These are phyloP conservation scores for Ochropleura plecta DNA, from an alignment of 2,888 invertebrate species.

Conservation along the genomic window DNA sequence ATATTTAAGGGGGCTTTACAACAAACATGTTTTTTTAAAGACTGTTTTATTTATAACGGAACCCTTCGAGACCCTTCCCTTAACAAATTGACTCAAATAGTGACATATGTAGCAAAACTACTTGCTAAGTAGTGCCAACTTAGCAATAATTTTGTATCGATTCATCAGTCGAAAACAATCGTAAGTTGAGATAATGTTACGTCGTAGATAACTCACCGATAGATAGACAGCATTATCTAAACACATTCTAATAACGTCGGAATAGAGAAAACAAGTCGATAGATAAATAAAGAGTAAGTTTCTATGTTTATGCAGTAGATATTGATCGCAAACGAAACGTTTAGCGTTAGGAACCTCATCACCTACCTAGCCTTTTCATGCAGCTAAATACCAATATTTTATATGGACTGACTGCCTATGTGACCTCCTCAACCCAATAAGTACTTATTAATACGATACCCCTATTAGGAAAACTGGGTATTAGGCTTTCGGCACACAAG, in stretches of 20 bases:
- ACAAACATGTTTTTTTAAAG: too few relatives aligned
- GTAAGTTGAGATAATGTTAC: conserved; percentile 1
- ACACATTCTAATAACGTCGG: conserved; percentile 1
- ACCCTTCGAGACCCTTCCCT: too few relatives aligned
- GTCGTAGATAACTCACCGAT: conserved; percentile 22
- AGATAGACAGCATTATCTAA: conserved; percentile 22
- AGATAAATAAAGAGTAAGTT: conserved; percentile 2
- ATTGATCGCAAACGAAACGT: conserved; percentile 4
- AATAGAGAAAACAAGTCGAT: conserved; percentile 21
- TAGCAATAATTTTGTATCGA: conserved; percentile 6
- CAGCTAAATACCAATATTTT: too few relatives aligned
- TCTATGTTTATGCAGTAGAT: background rate
- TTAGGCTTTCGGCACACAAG: too few relatives aligned
- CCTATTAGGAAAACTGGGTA: too few relatives aligned
- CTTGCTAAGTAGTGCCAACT: background rate
- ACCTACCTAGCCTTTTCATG: too few relatives aligned
- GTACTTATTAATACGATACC: too few relatives aligned
- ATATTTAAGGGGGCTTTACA: too few relatives aligned
- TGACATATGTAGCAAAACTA: background rate
- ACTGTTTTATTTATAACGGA: too few relatives aligned
- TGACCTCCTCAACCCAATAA: too few relatives aligned
- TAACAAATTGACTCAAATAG: too few relatives aligned
- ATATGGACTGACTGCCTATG: too few relatives aligned
- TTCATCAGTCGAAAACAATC: conserved; percentile 22
- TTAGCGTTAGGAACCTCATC: background rate